Evolutionary conservation across 2,888 invertebrate genomes (phyloP).

Genomic region (Cosmia trapezina): DNA sequence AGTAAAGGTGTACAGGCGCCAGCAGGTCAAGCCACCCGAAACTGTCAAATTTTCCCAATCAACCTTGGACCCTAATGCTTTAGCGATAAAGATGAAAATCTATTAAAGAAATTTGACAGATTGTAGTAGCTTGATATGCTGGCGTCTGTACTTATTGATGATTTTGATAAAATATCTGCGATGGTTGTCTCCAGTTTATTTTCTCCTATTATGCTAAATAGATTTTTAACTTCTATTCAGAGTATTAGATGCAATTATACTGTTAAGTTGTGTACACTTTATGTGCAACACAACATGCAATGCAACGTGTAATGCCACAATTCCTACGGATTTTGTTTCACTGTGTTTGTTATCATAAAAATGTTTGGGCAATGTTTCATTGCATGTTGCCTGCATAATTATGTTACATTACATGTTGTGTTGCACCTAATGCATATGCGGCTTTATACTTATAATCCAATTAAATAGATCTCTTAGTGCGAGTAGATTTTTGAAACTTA

Average conservation of each 20-base stretch:
- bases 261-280: neutral
- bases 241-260: slow-evolving; percentile 49
- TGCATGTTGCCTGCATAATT: neutral
- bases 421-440: slow-evolving; percentile 3
- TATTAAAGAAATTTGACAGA: no score
- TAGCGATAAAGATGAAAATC: no score
- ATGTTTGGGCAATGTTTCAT: neutral
- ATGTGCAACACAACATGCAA: slow-evolving; percentile 8
- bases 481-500: slow-evolving; percentile 44
- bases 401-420: slow-evolving; percentile 6
- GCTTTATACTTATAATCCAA: slow-evolving; percentile 42
- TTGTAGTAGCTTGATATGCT: no score
- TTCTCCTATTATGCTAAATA: slow-evolving; percentile 29
- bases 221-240: slow-evolving; percentile 40
- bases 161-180: neutral
- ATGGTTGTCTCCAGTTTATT: slow-evolving; percentile 41
- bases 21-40: no score
- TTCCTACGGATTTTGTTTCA: neutral
- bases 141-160: neutral
- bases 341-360: neutral
- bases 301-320: slow-evolving; percentile 19
- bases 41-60: no score
- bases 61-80: no score
- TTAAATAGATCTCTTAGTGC: slow-evolving; percentile 30
- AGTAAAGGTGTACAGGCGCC: neutral